Conservation (phyloP, 2,113 vertebrate genomes). For the Agapornis roseicollis region DNA sequence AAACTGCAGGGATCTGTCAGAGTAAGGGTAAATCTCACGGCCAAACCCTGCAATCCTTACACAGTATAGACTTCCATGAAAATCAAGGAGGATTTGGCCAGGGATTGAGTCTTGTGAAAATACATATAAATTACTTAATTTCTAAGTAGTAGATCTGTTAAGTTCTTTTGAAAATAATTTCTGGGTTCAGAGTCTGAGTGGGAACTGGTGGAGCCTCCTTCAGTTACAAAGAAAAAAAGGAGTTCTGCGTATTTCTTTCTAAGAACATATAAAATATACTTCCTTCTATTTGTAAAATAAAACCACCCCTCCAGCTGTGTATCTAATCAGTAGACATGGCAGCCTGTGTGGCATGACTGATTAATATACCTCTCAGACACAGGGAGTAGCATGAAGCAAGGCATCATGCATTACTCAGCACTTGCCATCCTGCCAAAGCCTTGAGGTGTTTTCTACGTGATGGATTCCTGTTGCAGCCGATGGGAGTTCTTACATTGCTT, state of each 20-base stretch:
- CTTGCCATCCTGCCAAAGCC: conserved; percentile 34
- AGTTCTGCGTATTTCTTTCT: background rate
- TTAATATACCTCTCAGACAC: conserved; percentile 2
- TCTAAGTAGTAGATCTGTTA: background rate
- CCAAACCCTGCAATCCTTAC: background rate
- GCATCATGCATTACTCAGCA: conserved; percentile 6
- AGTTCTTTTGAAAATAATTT: background rate
- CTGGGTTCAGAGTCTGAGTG: background rate
- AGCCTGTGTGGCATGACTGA: conserved; percentile 34
- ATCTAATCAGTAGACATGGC: conserved; percentile 53
- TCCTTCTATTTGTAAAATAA: conserved; percentile 31
- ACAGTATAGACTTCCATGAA: background rate
- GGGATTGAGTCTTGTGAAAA: background rate
- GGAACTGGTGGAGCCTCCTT: background rate
- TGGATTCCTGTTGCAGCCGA: background rate
- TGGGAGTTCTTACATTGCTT: background rate
- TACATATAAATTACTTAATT: background rate
- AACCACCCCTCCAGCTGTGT: conserved; percentile 40
- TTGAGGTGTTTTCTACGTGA: background rate
- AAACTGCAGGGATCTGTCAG: background rate
- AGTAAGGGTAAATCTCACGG: background rate
- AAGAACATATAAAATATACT: background rate
- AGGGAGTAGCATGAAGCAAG: background rate
- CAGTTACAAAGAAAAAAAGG: background rate
- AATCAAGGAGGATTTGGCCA: background rate